Conservation (phyloP, 2,888 invertebrate species). For the Laothoe populi region DNA sequence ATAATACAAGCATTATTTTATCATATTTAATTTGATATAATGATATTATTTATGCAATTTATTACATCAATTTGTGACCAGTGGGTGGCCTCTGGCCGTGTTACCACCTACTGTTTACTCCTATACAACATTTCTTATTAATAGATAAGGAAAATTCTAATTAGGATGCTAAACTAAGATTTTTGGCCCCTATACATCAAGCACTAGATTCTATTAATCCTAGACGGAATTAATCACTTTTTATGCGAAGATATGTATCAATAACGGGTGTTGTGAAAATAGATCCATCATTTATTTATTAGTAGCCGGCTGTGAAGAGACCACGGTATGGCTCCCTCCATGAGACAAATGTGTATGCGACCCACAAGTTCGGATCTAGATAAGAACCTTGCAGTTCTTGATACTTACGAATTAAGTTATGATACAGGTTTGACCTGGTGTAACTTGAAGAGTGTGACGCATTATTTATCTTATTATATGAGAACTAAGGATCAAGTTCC, state of each 20-base stretch:
- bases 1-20: not conserved
- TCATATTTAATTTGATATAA: slow-evolving; percentile 26
- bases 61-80: slow-evolving; percentile 29
- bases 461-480: no score
- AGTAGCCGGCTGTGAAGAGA: no score
- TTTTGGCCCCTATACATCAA: not conserved
- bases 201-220: not conserved
- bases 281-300: no score
- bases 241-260: not conserved
- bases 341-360: no score
- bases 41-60: slow-evolving; percentile 30
- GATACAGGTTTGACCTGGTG: no score
- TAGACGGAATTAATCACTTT: not conserved
- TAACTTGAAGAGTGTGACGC: no score
- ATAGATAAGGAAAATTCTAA: slow-evolving; percentile 11
- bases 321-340: no score
- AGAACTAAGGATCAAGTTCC: no score
- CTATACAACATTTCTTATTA: not conserved
- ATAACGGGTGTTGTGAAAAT: not conserved
- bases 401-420: no score
- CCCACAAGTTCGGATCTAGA: no score
- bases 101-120: slow-evolving; percentile 12
- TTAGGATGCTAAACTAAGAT: not conserved
- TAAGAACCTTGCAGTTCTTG: no score
- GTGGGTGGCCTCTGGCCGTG: slow-evolving; percentile 33